Evolutionary conservation across 2,888 invertebrate species (phyloP), one percentile per base, ranked within the genome.

Genomic region (Agrotis exclamationis): DNA sequence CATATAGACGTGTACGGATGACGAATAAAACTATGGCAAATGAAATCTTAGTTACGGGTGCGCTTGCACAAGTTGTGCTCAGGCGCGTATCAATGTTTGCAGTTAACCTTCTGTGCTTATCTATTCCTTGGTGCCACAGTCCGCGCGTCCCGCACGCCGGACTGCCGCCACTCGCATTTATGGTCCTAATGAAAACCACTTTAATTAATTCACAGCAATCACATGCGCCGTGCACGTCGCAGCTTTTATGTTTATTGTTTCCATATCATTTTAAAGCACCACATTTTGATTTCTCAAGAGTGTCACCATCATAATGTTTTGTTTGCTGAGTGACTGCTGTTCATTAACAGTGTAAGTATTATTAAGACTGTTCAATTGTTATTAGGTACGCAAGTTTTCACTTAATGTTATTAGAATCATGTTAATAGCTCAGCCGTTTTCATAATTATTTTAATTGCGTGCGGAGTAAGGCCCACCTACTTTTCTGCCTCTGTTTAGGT

Each of bases 171-270:
- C 79, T 79, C 79, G 76, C 76, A 80, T 94, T 93, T 94, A 94
- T 93, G 89, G 88, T 91, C 92, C 92, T 94, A 94, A 95, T 94
- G 94, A 95, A 95, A 95, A 92, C 92, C 95, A 95, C 94, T 95
- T 93, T 95, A 95, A 96, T 96, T 95, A 96, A 95, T 96, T 94
- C 96, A 93, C 95, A 93, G 94, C 94, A 94, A 95, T 95, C 95
- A 94, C 94, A 93, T 90, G 91, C 91, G 91, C 88, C 88, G 89
- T 88, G 89, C 91, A 90, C 50, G 70, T 63, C 88, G 89, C 90
- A 88, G 93, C 93, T 95, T 95, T 96, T 95, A 96, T 93, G 94
- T 95, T 95, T 95, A 95, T 95, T 94, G 93, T 95, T 94, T 94
- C 91, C 92, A 94, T 95, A 95, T 93, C 93, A 94, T 93, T 95